Base-by-base conservation (phyloP, 2,113 vertebrate genomes). In the Hemiprocne comata region DNA sequence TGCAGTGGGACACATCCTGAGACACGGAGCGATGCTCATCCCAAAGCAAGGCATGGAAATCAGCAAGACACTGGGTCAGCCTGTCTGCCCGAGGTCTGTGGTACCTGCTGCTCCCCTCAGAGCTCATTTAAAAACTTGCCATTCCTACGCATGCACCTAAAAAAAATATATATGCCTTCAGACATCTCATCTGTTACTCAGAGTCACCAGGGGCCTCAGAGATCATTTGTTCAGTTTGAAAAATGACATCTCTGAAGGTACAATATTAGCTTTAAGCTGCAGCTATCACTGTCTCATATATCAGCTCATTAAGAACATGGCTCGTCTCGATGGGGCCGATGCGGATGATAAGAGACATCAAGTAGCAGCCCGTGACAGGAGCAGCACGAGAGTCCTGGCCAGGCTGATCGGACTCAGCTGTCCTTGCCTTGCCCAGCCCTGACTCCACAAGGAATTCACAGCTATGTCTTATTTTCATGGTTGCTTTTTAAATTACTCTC, bases 301-400 rank as follows among this genome's bases (percentile, higher is more conserved):
- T 96, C 97, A 97, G 96, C 87, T 97, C 96, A 83, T 95, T 97
- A 93, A 89, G 88, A 89, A 38, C 74, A 5, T 53, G 12, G 69
- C 81, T 60, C 11, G 8, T 61, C 89, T 67, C 6, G 8, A 55
- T 12, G 85, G 82, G 91, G 89, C 70, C 4, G 91, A 95, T 97
- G 86, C 21, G 38, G 36, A 28, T 92, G 95, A 96, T 96, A 96
- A 97, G 85, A 71, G 76, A 55, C 91, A 74, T 96, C 95, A 94
- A 88, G 95, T 72, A 92, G 90, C 95, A 93, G 91, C 89, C 87
- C 31, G 0, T 94, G 94, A 92, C 89, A 82, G 87, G 84, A 91
- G 89, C 7, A 92, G 79, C 71, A 55, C 3, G 5, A 94, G n/a
- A 90, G 51, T 13, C 31, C 40, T 24, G 80, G 60, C 38, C 38